Percentiles rank a stretch among this genome's conserved stretches.
Conservation (phyloP, 2,888 invertebrate genomes). For the Cerastoderma edule region DNA sequence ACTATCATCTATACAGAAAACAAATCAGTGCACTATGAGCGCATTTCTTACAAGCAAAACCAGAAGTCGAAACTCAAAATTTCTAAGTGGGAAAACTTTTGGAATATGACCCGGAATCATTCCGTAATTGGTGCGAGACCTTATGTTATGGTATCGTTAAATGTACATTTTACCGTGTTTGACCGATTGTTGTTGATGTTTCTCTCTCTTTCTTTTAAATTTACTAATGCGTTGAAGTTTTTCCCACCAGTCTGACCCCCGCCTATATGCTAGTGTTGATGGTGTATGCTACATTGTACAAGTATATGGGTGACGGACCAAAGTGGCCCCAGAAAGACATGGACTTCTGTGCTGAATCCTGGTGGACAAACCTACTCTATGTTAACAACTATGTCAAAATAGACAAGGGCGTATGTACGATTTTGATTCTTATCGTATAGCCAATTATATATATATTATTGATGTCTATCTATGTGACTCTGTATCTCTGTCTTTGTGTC, state of each 20-base stretch:
- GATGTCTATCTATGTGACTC: too few species aligned
- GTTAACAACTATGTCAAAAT: constrained; percentile 63
- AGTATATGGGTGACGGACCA: constrained; percentile 30
- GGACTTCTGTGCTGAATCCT: constrained; percentile 58
- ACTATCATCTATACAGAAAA: too few species aligned
- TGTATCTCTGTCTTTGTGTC: too few species aligned
- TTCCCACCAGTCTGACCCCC: constrained; percentile 39
- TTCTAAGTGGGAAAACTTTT: background rate
- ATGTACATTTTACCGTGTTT: background rate
- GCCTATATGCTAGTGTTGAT: constrained; percentile 42
- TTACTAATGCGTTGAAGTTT: background rate
- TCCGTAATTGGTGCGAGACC: background rate
- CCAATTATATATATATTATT: too few species aligned
- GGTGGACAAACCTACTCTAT: constrained; percentile 70
- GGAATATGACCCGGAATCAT: background rate
- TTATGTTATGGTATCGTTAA: background rate
- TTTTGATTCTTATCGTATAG: too few species aligned
- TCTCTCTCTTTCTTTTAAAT: background rate
- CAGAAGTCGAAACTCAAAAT: background rate
- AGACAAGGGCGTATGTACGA: constrained; percentile 1
- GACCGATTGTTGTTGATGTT: background rate
- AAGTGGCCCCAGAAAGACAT: constrained; percentile 14
- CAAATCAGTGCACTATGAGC: too few species aligned
- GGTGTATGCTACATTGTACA: constrained; percentile 32
- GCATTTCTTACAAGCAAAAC: too few species aligned